Conservation (phyloP, 2,888 invertebrate genomes). For the Stictocephala bisonia region DNA sequence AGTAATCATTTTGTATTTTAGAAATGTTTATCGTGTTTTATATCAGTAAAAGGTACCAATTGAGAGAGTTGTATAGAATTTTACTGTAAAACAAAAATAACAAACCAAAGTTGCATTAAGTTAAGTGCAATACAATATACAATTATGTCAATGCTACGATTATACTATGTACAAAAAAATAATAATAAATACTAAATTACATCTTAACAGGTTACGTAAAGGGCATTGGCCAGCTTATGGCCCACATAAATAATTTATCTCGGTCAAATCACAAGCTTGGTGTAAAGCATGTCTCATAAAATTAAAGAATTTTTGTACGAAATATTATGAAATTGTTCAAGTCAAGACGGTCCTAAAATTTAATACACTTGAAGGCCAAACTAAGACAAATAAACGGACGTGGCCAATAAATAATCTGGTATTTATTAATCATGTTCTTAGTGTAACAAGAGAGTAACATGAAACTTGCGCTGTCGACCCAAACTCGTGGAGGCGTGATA, state of each 20-base stretch:
- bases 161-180: slow-evolving; percentile 32
- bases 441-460: slow-evolving; percentile 29
- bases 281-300: too few species aligned
- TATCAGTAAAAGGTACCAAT: too few species aligned
- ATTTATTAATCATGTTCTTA: slow-evolving; percentile 5
- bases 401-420: slow-evolving; percentile 8
- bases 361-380: not conserved
- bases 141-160: slow-evolving; percentile 16
- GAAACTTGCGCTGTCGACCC: slow-evolving; percentile 21
- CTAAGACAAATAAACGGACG: slow-evolving; percentile 25
- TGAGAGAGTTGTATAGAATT: too few species aligned
- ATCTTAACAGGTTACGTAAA: too few species aligned
- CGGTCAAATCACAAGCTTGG: too few species aligned
- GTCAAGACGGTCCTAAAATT: slow-evolving; percentile 10
- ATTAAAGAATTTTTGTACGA: too few species aligned
- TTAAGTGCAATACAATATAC: slow-evolving; percentile 23
- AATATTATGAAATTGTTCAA: too few species aligned
- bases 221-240: too few species aligned
- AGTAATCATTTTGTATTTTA: too few species aligned
- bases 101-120: not conserved
- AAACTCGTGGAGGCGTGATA: too few species aligned
- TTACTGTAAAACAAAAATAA: slow-evolving; percentile 27
- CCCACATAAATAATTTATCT: too few species aligned
- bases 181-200: slow-evolving; percentile 29
- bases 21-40: too few species aligned